A percentile compares a stretch with the other conserved stretches of the same genome.
phyloP scores from a whole-genome alignment of 2,888 invertebrate genomes.

The Netelia melanura region DNA sequence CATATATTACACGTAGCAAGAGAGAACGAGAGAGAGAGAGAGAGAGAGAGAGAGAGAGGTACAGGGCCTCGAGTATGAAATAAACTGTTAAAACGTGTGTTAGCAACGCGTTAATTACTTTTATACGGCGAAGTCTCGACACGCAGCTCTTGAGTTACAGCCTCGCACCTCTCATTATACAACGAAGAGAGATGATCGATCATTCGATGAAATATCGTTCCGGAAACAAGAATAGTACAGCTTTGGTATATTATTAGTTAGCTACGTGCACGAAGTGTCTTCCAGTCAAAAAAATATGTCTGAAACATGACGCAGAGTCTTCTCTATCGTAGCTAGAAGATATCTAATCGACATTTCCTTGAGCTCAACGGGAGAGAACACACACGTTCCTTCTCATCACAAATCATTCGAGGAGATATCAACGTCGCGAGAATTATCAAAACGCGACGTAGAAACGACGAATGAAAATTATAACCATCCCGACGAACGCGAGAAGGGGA shows the following conservation, averaged over 20 bases:
- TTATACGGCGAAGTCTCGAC: constrained; percentile 36
- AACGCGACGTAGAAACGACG: not conserved
- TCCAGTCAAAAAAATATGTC: no score
- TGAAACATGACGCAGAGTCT: not conserved
- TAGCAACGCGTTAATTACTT: constrained; percentile 58
- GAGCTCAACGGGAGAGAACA: constrained; percentile 29
- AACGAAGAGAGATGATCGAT: constrained; percentile 54
- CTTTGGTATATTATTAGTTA: not conserved
- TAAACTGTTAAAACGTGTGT: constrained; percentile 35
- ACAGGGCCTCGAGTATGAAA: constrained; percentile 13
- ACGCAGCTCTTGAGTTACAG: constrained; percentile 61
- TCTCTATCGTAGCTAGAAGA: not conserved
- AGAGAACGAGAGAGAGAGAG: no score
- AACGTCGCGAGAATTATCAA: constrained; percentile 16
- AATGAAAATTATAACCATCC: not conserved
- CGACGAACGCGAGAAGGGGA: not conserved
- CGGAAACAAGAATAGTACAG: constrained; percentile 26
- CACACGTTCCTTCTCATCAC: not conserved
- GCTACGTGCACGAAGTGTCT: no score
- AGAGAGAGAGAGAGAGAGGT: not conserved
- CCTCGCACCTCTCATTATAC: constrained; percentile 56
- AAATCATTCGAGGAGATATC: constrained; percentile 19
- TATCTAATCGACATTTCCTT: constrained; percentile 45
- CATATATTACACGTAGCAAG: constrained; percentile 5
- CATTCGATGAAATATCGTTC: constrained; percentile 19